These are phyloP conservation scores for Caenorhabditis parvicauda DNA, from an alignment of 2,888 invertebrate genomes.

Conservation along the genomic window DNA sequence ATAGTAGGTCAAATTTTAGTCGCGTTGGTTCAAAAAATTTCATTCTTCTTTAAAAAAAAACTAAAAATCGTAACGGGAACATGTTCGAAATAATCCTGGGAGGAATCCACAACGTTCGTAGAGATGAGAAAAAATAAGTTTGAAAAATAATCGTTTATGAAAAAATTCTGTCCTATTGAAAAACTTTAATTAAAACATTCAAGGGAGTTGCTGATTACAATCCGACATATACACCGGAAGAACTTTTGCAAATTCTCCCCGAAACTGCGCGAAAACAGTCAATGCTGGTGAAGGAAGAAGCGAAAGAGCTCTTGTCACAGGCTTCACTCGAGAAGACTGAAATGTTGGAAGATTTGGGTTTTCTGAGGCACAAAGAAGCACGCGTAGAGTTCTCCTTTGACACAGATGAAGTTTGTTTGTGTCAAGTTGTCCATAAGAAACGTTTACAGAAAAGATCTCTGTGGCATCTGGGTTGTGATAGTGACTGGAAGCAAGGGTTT, in stretches of 20 bases:
- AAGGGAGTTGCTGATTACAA: slow-evolving; percentile 45
- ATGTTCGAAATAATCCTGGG: too few species aligned
- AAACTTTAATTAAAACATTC: neutral
- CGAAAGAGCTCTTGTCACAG: slow-evolving; percentile 17
- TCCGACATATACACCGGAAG: slow-evolving; percentile 41
- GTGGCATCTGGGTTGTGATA: slow-evolving; percentile 57
- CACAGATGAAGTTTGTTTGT: slow-evolving; percentile 35
- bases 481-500: slow-evolving; percentile 58
- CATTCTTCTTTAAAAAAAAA: too few species aligned
- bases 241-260: slow-evolving; percentile 41
- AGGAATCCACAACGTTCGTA: too few species aligned
- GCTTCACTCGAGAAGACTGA: slow-evolving; percentile 32
- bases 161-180: slow-evolving; percentile 8
- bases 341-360: slow-evolving; percentile 36
- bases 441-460: slow-evolving; percentile 16
- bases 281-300: slow-evolving; percentile 31
- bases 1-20: too few species aligned
- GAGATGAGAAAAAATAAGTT: too few species aligned
- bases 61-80: too few species aligned
- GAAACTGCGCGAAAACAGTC: slow-evolving; percentile 37
- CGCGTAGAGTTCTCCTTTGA: slow-evolving; percentile 51
- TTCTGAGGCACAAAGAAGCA: slow-evolving; percentile 47
- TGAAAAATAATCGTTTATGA: too few species aligned
- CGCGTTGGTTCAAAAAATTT: too few species aligned
- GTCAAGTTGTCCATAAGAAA: neutral